Base-by-base conservation (phyloP, 37 sponge, comb jelly and placozoan species). In the Tethya wilhelma region DNA sequence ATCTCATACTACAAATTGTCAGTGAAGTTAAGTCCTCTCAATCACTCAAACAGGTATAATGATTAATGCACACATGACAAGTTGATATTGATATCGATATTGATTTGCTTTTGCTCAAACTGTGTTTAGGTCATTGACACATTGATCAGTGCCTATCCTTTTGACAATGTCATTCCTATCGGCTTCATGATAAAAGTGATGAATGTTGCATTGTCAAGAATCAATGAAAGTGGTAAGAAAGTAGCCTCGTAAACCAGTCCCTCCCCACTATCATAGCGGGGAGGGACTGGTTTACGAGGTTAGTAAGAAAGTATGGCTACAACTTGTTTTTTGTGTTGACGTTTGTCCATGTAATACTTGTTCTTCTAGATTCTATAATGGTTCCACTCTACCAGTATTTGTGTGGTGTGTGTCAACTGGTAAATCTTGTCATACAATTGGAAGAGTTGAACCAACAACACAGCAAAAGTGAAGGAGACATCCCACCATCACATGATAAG, bases 361-460 rank as follows among this genome's bases (percentile, higher is more conserved):
- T n/a, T n/a, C n/a, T n/a, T n/a, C n/a, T n/a, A n/a, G n/a, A n/a
- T n/a, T n/a, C n/a, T n/a, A n/a, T n/a, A n/a, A n/a, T n/a, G n/a
- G n/a, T n/a, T 23, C 38, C 46, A 31, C 44, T 79, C 25, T 64
- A 31, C 38, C 46, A 25, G 38, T 79, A 79, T 68, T 36, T 79
- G 68, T 22, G 38, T 44, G 79, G 56, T 19, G 79, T 79, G 79
- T 46, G 53, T 67, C 79, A 79, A 68, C 56, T 67, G 40, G n/a
- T n/a, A n/a, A n/a, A n/a, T n/a, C n/a, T n/a, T n/a, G n/a, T n/a
- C n/a, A n/a, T n/a, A n/a, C n/a, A n/a, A n/a, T n/a, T n/a, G n/a
- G n/a, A n/a, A n/a, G n/a, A n/a, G n/a, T n/a, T n/a, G n/a, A n/a
- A n/a, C n/a, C n/a, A n/a, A n/a, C n/a, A n/a, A n/a, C n/a, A n/a